These are phyloP conservation scores for Protobothrops mucrosquamatus DNA, from an alignment of 2,113 vertebrate genomes.

Conservation along the genomic window DNA sequence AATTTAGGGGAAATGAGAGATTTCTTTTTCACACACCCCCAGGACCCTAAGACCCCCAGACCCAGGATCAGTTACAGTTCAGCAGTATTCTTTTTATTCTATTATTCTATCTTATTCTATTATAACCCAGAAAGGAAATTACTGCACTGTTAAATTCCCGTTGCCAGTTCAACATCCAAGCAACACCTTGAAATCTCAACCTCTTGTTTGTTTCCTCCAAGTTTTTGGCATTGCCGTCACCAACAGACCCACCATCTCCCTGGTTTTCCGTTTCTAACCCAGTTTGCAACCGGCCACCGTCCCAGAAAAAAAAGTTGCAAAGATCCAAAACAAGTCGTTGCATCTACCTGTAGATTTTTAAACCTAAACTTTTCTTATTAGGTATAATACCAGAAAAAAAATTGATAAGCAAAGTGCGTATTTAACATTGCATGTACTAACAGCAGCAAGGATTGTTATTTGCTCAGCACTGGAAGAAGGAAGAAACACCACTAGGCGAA, in stretches of 20 bases:
- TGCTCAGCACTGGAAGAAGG: too few relatives aligned
- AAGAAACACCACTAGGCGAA: too few relatives aligned
- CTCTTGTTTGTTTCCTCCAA: not conserved
- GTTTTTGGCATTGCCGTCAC: not conserved
- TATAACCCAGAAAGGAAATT: not conserved
- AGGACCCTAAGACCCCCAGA: not conserved
- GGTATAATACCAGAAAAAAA: too few relatives aligned
- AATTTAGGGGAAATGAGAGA: too few relatives aligned
- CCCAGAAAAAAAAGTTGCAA: not conserved
- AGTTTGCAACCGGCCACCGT: accelerated
- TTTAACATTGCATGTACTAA: too few relatives aligned
- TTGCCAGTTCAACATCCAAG: not conserved
- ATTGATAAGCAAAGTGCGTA: too few relatives aligned
- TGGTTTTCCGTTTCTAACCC: not conserved
- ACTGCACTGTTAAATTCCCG: not conserved
- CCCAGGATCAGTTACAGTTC: not conserved
- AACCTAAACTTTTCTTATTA: too few relatives aligned
- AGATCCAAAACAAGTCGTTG: not conserved
- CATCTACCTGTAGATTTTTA: too few relatives aligned
- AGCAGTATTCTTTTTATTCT: not conserved
- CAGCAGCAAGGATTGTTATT: too few relatives aligned
- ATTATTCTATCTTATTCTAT: not conserved
- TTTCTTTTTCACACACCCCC: not conserved
- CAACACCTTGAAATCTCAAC: not conserved
- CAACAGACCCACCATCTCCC: not conserved